A percentile compares a stretch with the other conserved stretches of the same genome.
Evolutionary conservation across 2,797 vertebrate genomes (phyloP).

Genomic region (Bovichtus diacanthus): DNA sequence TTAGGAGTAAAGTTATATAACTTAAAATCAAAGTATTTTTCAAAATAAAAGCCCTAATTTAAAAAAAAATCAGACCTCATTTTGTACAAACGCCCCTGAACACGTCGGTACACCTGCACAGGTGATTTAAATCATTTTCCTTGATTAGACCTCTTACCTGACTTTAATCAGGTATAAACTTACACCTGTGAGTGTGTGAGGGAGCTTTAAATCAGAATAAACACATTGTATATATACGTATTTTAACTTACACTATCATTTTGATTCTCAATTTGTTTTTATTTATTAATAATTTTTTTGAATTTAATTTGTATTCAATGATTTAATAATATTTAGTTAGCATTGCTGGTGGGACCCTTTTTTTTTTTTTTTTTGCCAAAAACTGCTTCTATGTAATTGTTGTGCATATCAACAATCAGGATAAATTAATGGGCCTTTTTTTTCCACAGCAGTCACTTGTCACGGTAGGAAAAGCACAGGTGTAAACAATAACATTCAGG

Average conservation of each 20-base stretch:
- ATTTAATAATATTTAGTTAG: no score
- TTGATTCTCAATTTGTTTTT: no score
- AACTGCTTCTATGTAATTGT: no score
- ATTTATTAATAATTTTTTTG: no score
- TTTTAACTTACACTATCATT: no score
- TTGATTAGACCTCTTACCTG: background rate
- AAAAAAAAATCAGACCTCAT: constrained; percentile 1
- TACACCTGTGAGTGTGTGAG: background rate
- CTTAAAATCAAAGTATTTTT: background rate
- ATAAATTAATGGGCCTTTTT: background rate
- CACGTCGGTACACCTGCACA: background rate
- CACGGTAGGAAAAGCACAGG: background rate
- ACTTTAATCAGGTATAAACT: background rate
- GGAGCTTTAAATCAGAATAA: background rate
- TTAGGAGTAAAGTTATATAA: background rate
- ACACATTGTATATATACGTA: background rate
- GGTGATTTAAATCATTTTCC: background rate
- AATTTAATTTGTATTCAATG: no score
- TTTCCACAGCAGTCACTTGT: background rate
- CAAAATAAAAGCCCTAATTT: background rate
- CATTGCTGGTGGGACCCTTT: no score
- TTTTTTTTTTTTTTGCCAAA: no score
- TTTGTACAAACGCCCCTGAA: background rate
- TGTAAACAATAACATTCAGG: background rate
- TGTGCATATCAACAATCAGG: background rate